These are phyloP conservation scores for Mobula birostris DNA, from an alignment of 2,113 vertebrate species.

Conservation along the genomic window DNA sequence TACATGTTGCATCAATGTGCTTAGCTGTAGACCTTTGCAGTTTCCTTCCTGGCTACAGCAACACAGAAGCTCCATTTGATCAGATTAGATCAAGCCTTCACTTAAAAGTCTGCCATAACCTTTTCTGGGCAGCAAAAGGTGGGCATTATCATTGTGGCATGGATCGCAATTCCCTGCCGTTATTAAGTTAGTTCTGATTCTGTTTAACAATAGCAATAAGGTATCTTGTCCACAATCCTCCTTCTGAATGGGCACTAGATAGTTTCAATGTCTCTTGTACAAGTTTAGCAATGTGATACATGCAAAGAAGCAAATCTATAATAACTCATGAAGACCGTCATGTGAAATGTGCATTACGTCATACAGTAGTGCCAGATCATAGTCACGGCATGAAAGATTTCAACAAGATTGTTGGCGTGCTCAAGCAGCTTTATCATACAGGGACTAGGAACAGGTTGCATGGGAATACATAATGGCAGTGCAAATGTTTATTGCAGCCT, in stretches of 20 bases:
- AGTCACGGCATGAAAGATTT: background rate
- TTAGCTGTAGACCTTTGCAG: background rate
- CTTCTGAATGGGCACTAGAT: background rate
- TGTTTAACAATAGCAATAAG: background rate
- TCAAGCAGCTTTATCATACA: background rate
- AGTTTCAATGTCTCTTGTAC: background rate
- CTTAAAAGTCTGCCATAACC: background rate
- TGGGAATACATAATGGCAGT: background rate
- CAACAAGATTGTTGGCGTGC: background rate
- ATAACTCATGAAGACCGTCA: no score
- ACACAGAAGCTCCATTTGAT: background rate
- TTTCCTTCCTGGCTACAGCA: background rate
- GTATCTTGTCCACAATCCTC: background rate
- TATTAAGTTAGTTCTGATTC: background rate
- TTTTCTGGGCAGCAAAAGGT: background rate
- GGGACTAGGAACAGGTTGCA: background rate
- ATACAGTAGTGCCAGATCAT: background rate
- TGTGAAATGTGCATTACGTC: background rate
- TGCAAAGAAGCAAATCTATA: background rate
- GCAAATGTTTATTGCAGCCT: no score
- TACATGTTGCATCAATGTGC: background rate
- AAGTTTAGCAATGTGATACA: background rate
- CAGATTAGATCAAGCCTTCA: background rate
- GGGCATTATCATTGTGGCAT: no score
- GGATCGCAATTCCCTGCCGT: background rate